Evolutionary conservation across 2,888 invertebrate genomes (phyloP).

Genomic region (Chymomyza fuscimana): DNA sequence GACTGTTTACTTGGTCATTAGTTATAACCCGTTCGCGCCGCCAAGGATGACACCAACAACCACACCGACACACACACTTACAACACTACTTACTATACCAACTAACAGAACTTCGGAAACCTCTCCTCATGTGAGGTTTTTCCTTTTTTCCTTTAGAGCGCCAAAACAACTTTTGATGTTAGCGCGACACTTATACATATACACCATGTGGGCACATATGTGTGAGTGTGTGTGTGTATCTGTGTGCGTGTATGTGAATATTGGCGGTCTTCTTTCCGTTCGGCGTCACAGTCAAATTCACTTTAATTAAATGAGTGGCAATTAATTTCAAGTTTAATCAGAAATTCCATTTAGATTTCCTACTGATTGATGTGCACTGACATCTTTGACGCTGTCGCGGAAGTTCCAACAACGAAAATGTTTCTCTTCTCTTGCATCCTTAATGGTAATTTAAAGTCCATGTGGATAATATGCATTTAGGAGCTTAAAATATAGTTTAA

Average conservation of each 20-base stretch:
- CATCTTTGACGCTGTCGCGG: constrained; percentile 44
- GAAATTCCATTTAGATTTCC: constrained; percentile 78
- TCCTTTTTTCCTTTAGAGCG: constrained; percentile 28
- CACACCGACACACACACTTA: background rate
- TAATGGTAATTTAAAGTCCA: background rate
- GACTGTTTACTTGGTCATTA: constrained; percentile 76
- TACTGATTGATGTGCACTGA: constrained; percentile 75
- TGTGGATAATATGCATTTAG: background rate
- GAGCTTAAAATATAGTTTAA: background rate
- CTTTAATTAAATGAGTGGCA: constrained; percentile 79
- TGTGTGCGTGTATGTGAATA: constrained; percentile 28
- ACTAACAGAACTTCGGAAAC: constrained; percentile 2
- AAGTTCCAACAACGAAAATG: background rate
- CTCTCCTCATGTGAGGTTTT: background rate
- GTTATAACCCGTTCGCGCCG: constrained; percentile 67
- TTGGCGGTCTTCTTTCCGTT: constrained; percentile 42
- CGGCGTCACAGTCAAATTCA: constrained; percentile 73
- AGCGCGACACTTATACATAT: constrained; percentile 21
- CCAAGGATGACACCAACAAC: constrained; percentile 34
- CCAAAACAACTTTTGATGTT: constrained; percentile 49
- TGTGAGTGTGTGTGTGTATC: constrained; percentile 20
- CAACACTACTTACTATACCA: constrained; percentile 13
- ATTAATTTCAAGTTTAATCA: constrained; percentile 80
- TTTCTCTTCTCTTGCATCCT: constrained; percentile 25
- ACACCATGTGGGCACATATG: constrained; percentile 8